Base-by-base conservation (phyloP, 1,140 invertebrate genomes). In the Venturia canescens region DNA sequence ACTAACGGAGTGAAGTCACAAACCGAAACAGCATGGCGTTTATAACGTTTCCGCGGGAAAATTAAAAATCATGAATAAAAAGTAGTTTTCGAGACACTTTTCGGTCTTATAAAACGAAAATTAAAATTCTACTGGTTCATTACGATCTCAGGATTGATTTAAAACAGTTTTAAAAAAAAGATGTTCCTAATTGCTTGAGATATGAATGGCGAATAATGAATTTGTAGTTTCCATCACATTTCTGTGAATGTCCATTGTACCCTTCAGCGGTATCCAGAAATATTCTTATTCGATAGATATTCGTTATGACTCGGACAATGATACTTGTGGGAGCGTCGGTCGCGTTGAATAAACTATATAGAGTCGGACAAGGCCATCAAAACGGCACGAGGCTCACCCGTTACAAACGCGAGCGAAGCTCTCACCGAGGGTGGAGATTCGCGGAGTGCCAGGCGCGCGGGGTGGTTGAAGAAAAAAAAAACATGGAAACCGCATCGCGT, bases 401-500 rank as follows among this genome's bases (percentile, higher is more conserved):
- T 87, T 86, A 84, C 70, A 82, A 72, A 26, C 53, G 57, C 66
- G 50, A 21, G 60, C 60, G 27, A 60, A 76, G 27, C 50, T 60
- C 53, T 26, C 23, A 9, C 50, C 72, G 72, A 76, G 72, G 72
- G 72, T 76, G 50, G 50, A 76, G 66, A 31, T 29, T 16, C 4
- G 27, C 27, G 27, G 27, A 66, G 53, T 18, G 53, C 18, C 16
- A 72, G 13, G 38, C 53, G 60, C 85, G 83, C 83, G 81, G 86
- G 88, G 38, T 44, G 66, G 26, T 69, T 29, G 66, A 31, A 31
- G 66, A 91, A 91, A 91, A 91, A 90, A 91, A 91, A 91, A 91
- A 91, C 90, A 92, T 91, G 90, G 85, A 92, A 92, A 91, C 88
- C 89, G 86, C 90, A 91, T 92, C 89, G 88, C 89, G 87, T 88